phyloP scores from a whole-genome alignment of 1,140 invertebrate species.

The Drosophila lacteicornis region DNA sequence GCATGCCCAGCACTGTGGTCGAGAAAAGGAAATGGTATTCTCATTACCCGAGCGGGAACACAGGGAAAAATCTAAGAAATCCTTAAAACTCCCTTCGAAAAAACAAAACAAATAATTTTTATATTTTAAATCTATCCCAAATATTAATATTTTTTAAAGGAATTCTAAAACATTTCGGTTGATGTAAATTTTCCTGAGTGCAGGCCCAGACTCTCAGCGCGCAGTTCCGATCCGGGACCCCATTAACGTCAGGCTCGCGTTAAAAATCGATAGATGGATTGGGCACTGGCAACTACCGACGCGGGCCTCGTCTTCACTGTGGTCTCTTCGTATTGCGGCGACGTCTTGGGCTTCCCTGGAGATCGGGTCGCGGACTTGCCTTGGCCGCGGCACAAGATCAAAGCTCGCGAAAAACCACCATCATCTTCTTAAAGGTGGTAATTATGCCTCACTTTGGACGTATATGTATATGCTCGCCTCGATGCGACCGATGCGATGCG shows the following conservation, averaged over 20 bases:
- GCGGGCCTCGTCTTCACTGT: conserved; percentile 35
- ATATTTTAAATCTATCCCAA: too few species aligned
- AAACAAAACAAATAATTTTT: too few species aligned
- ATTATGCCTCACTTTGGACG: conserved; percentile 73
- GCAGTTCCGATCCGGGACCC: conserved; percentile 33
- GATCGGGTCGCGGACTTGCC: conserved; percentile 32
- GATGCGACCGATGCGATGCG: conserved; percentile 18
- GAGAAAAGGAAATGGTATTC: conserved; percentile 55
- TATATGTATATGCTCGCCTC: conserved; percentile 52
- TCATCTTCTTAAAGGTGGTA: conserved; percentile 84
- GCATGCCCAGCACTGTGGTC: conserved; percentile 53
- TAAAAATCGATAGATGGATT: conserved; percentile 84
- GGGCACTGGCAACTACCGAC: conserved; percentile 56
- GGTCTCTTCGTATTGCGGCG: conserved; percentile 28
- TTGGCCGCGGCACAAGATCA: conserved; percentile 72
- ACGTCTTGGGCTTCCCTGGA: conserved; percentile 25
- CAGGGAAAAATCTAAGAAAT: neutral
- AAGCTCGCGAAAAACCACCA: conserved; percentile 84
- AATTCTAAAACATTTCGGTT: too few species aligned
- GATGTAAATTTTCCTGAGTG: conserved; percentile 6
- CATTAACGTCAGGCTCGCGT: conserved; percentile 83
- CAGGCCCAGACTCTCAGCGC: neutral
- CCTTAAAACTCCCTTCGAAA: neutral
- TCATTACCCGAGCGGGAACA: conserved; percentile 51
- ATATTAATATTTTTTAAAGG: neutral